phyloP scores from a whole-genome alignment of 1,140 invertebrate species.

The Conopomorpha cramerella region DNA sequence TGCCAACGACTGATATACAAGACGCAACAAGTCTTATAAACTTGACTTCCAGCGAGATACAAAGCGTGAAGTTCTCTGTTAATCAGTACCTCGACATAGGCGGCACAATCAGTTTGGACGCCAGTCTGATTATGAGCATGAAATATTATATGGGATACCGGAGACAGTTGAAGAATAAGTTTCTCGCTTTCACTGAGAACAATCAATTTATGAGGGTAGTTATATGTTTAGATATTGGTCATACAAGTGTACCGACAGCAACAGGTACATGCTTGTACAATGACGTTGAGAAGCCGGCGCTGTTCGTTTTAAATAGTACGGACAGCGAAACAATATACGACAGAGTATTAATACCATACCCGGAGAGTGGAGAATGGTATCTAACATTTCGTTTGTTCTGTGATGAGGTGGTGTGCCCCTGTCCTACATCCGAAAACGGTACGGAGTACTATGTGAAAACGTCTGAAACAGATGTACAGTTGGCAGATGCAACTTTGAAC shows the following conservation, averaged over 20 bases:
- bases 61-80: conserved; percentile 67
- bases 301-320: conserved; percentile 63
- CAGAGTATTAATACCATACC: conserved; percentile 73
- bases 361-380: conserved; percentile 79
- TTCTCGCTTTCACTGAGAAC: conserved; percentile 38
- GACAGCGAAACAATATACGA: conserved; percentile 61
- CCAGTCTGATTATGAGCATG: conserved; percentile 63
- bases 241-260: conserved; percentile 58
- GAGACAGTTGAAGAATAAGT: conserved; percentile 21
- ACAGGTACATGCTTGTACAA: conserved; percentile 63
- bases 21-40: conserved; percentile 67
- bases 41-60: conserved; percentile 63
- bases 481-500: conserved; percentile 12
- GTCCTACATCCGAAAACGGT: conserved; percentile 34
- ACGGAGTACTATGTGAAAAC: conserved; percentile 41
- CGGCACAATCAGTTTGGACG: conserved; percentile 67
- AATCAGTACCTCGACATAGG: conserved; percentile 72
- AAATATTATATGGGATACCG: conserved; percentile 60
- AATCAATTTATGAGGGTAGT: conserved; percentile 54
- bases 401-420: conserved; percentile 49
- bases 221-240: conserved; percentile 63
- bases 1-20: conserved; percentile 61
- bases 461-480: conserved; percentile 10
- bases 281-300: conserved; percentile 45
- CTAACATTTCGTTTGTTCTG: conserved; percentile 69